phyloP scores from a whole-genome alignment of 2,113 vertebrate genomes.

The Asarcornis scutulata region DNA sequence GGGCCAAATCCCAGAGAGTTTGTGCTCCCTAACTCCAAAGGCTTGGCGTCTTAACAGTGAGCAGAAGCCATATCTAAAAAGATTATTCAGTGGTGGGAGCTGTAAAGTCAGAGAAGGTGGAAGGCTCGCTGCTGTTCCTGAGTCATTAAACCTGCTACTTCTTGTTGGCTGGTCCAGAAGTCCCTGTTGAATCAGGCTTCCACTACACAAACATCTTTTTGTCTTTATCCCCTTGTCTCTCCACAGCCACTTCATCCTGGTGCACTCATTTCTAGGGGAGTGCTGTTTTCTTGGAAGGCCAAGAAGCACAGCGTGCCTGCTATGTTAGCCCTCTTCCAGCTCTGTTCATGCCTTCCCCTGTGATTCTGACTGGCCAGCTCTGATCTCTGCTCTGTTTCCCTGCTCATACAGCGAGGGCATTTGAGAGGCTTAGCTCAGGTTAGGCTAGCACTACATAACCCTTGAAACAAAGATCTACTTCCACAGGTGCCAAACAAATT shows the following conservation, averaged over 20 bases:
- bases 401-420: rapidly evolving
- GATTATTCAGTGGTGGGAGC: neutral
- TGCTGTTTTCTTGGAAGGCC: neutral
- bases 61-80: neutral
- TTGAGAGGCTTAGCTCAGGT: neutral
- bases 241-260: neutral
- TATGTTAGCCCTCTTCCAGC: neutral
- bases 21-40: neutral
- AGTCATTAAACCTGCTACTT: neutral
- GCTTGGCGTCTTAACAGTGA: neutral
- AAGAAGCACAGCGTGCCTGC: neutral
- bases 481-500: neutral
- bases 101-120: neutral
- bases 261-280: neutral
- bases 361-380: neutral
- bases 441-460: neutral
- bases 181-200: neutral
- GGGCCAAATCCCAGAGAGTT: neutral
- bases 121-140: rapidly evolving
- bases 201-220: neutral
- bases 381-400: neutral
- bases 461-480: neutral
- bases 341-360: neutral
- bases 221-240: neutral
- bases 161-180: rapidly evolving